These are phyloP conservation scores for Diaprepes abbreviatus DNA, from an alignment of 2,888 invertebrate genomes.

Conservation along the genomic window DNA sequence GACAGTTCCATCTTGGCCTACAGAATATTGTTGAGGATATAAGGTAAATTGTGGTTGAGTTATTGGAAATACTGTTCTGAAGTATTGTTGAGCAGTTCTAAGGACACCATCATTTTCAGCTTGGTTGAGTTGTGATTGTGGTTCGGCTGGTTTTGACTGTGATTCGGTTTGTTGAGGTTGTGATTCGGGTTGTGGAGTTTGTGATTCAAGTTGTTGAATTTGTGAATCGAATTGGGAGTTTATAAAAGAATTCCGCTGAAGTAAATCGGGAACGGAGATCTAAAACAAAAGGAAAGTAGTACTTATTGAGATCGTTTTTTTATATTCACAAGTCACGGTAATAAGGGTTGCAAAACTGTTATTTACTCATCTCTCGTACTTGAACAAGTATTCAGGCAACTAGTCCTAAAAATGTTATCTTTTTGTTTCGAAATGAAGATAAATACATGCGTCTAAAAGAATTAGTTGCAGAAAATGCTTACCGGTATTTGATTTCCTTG, in stretches of 20 bases:
- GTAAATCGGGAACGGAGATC: conserved; percentile 14
- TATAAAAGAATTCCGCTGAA: conserved; percentile 31
- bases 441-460: no score
- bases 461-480: background rate
- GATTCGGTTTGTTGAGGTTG: background rate
- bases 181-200: background rate
- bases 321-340: no score
- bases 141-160: background rate
- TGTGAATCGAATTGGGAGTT: background rate
- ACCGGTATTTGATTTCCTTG: background rate
- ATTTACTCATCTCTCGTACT: no score
- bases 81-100: conserved; percentile 26
- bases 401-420: no score
- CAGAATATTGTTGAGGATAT: background rate
- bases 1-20: conserved; percentile 24
- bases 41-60: background rate
- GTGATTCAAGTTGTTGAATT: background rate
- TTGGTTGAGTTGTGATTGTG: background rate
- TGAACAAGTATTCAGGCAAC: no score
- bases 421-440: no score
- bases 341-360: no score
- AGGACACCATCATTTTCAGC: background rate
- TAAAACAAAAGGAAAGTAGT: no score
- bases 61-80: conserved; percentile 2
- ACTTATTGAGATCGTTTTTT: no score